Evolutionary conservation across 2,113 vertebrate genomes (phyloP), one percentile per base, ranked within the genome.

Genomic region (Sorex araneus): DNA sequence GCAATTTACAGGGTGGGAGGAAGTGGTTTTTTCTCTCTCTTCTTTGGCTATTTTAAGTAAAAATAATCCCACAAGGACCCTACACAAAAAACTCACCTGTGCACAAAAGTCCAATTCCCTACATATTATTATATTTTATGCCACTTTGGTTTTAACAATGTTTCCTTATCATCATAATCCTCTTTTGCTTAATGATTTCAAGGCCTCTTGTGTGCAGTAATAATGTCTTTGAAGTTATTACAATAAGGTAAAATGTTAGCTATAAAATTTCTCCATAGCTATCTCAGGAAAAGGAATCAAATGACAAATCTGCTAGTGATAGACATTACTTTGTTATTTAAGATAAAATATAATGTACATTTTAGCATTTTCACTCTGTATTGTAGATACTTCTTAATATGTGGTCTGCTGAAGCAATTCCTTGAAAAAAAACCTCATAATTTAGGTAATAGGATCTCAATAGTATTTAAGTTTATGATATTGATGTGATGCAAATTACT

Each of bases 261-360:
- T 87, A 2, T 82, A 69, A 75, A 89, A 81, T 1, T 82, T 21
- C 25, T 70, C 12, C 74, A n/a, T 63, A 77, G 30, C 89, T 60
- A 3, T 82, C 36, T 70, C 0, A 8, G 28, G 1, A 3, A 36
- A 66, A 34, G 30, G 15, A 25, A 1, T 34, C 40, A 81, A 90
- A 21, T 79, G 34, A 25, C 12, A 90, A 45, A 87, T 80, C 25
- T 86, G 63, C 9, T 11, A 47, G 16, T 87, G 25, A 70, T 30
- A 75, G 66, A 80, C 90, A 90, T 86, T 74, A 85, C 43, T 78
- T 88, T 84, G 8, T 27, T 89, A 69, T 70, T 73, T 87, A 77
- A 94, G 18, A 71, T 87, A 2, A 87, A 91, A 69, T 47, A 57
- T 8, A 45, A 86, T 25, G 8, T 84, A 0, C 79, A 71, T 83